Base-by-base conservation (phyloP, 2,888 invertebrate species). In the Lasiommata megera region DNA sequence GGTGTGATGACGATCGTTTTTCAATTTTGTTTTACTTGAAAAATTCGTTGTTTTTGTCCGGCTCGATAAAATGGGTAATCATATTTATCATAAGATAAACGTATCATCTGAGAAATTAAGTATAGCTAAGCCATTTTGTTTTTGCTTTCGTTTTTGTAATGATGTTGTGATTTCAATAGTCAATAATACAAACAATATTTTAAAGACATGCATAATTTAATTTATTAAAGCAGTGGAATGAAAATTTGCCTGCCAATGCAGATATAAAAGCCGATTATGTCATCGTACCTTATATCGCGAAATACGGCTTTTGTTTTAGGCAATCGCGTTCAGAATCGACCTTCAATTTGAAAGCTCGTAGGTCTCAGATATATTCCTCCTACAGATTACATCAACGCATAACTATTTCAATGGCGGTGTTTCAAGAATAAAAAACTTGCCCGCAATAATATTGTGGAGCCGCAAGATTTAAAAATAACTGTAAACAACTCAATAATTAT, bases 311-410 rank as follows among this genome's bases (percentile, higher is more conserved):
- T 44, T 44, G 47, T 57, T 56, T 57, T 52, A 44, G 59, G 60
- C 66, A 60, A 69, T 54, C 36, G 68, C 71, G 71, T 73, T 74
- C 70, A 67, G 66, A 47, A 46, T 56, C 56, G 59, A 53, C 63
- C 63, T 63, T 54, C 61, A 56, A 53, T 46, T 29, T 46, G 48
- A 23, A 37, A 61, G 52, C 48, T 55, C 12, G 53, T 61, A 54
- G 56, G 54, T 54, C 58, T 54, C 47, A 54, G 44, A 62, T 54
- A 41, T 57, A 59, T 61, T 46, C 60, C 54, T 56, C 63, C 59
- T 52, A 63, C 50, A 47, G 59, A 53, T 67, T 65, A 66, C 67
- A 68, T 68, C 66, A 65, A 63, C 60, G 54, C 56, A 61, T 63
- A 62, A 66, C 60, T 63, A 66, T 66, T 61, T 50, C 38, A 62